Percentiles rank a stretch among this genome's conserved stretches.
These are phyloP conservation scores for Motacilla alba DNA, from an alignment of 2,113 vertebrate genomes.

Conservation along the genomic window DNA sequence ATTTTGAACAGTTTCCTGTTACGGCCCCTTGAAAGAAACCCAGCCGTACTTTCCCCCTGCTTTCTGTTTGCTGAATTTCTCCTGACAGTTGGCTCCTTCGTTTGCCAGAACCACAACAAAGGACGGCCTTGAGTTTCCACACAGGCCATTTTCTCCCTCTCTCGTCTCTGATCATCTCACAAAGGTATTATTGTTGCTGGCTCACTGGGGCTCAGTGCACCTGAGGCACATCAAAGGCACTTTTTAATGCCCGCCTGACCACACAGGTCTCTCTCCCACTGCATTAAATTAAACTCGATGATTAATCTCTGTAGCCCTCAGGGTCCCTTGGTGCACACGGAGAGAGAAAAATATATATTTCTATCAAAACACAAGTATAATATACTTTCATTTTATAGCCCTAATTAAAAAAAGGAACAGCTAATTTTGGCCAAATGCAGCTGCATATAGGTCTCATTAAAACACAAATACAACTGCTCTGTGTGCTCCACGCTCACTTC, in stretches of 20 bases:
- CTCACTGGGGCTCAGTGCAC: conserved; percentile 64
- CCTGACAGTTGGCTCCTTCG: conserved; percentile 71
- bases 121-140: conserved; percentile 72
- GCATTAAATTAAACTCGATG: conserved; percentile 74
- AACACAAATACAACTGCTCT: conserved; percentile 59
- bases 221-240: conserved; percentile 78
- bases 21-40: conserved; percentile 53
- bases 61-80: conserved; percentile 72
- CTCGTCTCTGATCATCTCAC: conserved; percentile 70
- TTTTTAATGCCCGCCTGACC: conserved; percentile 70
- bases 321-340: conserved; percentile 63
- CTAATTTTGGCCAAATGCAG: conserved; percentile 73
- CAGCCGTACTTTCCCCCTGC: conserved; percentile 55
- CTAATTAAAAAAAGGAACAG: conserved; percentile 73
- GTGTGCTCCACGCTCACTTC: not conserved
- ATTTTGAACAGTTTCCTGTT: conserved; percentile 58
- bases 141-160: conserved; percentile 60
- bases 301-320: conserved; percentile 74
- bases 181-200: conserved; percentile 78
- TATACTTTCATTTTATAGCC: conserved; percentile 73
- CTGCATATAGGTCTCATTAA: conserved; percentile 69
- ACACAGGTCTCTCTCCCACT: conserved; percentile 73
- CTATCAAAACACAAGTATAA: conserved; percentile 69
- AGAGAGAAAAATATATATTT: conserved; percentile 66
- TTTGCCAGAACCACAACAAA: conserved; percentile 81